phyloP scores from a whole-genome alignment of 64 coral and sea anemone genomes.

The Porites lutea region DNA sequence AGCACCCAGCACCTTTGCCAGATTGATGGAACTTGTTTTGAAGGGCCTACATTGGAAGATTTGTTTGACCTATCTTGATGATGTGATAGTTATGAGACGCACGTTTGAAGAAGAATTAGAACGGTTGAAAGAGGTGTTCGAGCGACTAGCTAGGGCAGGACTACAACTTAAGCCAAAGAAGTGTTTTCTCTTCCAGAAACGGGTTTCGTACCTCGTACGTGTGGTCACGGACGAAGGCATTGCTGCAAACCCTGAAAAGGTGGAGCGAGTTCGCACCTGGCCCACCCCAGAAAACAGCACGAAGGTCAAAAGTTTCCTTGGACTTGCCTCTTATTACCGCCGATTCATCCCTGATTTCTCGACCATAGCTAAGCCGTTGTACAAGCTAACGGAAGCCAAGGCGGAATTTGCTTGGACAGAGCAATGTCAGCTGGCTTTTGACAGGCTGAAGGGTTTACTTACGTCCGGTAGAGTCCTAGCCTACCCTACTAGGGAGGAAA shows the following conservation, averaged over 20 bases:
- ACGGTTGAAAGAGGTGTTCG: constrained; percentile 19
- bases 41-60: constrained; percentile 31
- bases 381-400: not conserved
- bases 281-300: not conserved
- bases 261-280: constrained; percentile 11
- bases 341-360: constrained; percentile 15
- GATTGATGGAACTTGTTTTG: constrained; percentile 64
- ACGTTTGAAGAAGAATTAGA: constrained; percentile 29
- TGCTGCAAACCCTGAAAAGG: constrained; percentile 27
- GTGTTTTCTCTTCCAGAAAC: constrained; percentile 37
- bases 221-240: not conserved
- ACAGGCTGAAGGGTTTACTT: not conserved
- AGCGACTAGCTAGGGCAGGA: constrained; percentile 4
- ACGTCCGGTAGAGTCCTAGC: not conserved
- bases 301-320: constrained; percentile 13
- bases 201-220: constrained; percentile 22
- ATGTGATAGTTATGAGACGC: constrained; percentile 28
- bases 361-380: not conserved
- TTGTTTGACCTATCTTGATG: constrained; percentile 39
- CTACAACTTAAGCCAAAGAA: constrained; percentile 59
- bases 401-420: constrained; percentile 15
- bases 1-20: constrained; percentile 32
- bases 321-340: constrained; percentile 8
- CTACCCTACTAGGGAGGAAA: not conserved
- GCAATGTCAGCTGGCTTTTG: constrained; percentile 7